Evolutionary conservation across 1,140 invertebrate genomes (phyloP).

Genomic region (Hirudo medicinalis): DNA sequence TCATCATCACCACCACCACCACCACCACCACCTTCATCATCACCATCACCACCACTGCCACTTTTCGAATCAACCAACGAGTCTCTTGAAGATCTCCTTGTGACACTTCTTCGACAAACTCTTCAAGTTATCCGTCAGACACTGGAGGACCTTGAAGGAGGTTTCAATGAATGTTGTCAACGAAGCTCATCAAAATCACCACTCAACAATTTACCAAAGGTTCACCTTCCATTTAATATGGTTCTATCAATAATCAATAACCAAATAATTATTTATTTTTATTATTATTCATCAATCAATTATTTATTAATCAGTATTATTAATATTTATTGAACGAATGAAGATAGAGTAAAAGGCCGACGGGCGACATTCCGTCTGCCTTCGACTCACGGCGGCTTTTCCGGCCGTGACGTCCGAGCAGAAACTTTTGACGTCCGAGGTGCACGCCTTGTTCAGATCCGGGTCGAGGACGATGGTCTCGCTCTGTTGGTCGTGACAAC

Average conservation of each 20-base stretch:
- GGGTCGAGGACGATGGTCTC: constrained; percentile 75
- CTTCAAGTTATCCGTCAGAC: constrained; percentile 59
- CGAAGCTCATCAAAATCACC: no score
- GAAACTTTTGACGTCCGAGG: constrained; percentile 58
- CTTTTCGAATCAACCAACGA: constrained; percentile 26
- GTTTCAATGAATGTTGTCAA: no score
- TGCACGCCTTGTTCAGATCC: constrained; percentile 58
- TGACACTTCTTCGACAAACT: constrained; percentile 58
- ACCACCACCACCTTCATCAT: no score
- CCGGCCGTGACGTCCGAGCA: constrained; percentile 60
- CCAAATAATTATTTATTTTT: no score
- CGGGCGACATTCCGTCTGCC: no score
- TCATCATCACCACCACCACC: no score
- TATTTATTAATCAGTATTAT: no score
- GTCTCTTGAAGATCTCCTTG: constrained; percentile 58
- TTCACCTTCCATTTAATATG: no score
- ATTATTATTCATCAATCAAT: no score
- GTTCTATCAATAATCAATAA: no score
- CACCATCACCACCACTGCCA: no score
- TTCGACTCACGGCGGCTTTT: constrained; percentile 54
- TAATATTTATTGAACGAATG: constrained; percentile 20
- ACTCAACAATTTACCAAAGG: no score
- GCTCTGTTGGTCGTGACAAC: constrained; percentile 45
- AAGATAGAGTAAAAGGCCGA: not conserved
- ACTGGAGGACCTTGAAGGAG: constrained; percentile 63